These are phyloP conservation scores for Megalops atlanticus DNA, from an alignment of 2,113 vertebrate genomes.

Conservation along the genomic window DNA sequence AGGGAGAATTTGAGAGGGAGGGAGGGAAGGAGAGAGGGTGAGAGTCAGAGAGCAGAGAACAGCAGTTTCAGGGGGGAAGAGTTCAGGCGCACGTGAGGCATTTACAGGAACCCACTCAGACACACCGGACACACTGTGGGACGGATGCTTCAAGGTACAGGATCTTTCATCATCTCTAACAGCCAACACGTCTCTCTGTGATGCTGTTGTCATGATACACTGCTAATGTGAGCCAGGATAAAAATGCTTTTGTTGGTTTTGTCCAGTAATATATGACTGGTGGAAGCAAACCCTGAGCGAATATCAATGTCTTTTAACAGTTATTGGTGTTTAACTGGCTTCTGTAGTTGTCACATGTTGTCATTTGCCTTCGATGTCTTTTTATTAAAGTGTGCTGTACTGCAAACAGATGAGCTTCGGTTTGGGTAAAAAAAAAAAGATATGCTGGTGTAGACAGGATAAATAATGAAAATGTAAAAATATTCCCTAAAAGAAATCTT, in stretches of 20 bases:
- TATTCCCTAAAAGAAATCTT: conserved; percentile 41
- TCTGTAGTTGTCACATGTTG: neutral
- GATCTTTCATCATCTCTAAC: no score
- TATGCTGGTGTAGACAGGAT: neutral
- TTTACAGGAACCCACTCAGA: neutral
- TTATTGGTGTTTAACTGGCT: neutral
- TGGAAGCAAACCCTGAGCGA: neutral
- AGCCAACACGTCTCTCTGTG: no score
- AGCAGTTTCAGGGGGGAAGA: neutral
- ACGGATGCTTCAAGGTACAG: conserved; percentile 39
- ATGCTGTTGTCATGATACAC: neutral
- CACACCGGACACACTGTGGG: neutral
- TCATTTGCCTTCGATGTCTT: neutral
- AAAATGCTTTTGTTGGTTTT: neutral
- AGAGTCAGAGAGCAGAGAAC: conserved; percentile 7
- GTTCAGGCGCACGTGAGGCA: neutral
- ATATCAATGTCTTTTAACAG: neutral
- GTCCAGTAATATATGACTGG: neutral
- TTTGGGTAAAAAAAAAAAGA: neutral
- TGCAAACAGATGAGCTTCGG: neutral
- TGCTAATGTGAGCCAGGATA: neutral
- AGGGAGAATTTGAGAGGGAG: neutral
- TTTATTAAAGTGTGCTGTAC: neutral
- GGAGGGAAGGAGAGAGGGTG: neutral
- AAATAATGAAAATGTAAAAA: no score